These are phyloP conservation scores for Melanotaenia boesemani DNA, from an alignment of 2,797 vertebrate genomes.

Conservation along the genomic window DNA sequence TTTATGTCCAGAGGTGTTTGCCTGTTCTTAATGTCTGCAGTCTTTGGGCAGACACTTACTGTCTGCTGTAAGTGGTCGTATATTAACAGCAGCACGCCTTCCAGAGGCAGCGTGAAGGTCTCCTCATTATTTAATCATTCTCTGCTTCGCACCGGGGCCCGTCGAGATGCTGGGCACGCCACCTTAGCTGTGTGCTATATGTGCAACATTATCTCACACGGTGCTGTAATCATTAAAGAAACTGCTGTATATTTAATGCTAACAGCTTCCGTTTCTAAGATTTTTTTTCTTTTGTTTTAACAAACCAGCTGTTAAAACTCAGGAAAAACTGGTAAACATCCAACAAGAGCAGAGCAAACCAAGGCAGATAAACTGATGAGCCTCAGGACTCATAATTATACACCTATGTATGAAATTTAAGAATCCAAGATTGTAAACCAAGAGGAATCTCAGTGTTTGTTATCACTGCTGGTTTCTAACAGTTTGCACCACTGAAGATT, in stretches of 20 bases:
- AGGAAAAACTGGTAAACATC: too few relatives aligned
- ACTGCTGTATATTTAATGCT: background rate
- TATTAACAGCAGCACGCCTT: constrained; percentile 61
- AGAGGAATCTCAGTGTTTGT: too few relatives aligned
- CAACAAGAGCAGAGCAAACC: too few relatives aligned
- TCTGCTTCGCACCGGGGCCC: constrained; percentile 33
- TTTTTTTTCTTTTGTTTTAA: too few relatives aligned
- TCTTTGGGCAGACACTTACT: constrained; percentile 75
- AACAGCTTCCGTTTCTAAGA: background rate
- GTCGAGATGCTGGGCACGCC: constrained; percentile 16
- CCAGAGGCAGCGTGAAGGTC: constrained; percentile 77
- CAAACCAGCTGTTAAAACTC: too few relatives aligned
- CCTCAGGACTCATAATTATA: too few relatives aligned
- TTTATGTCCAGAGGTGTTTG: constrained; percentile 84
- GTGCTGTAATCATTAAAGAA: constrained; percentile 10
- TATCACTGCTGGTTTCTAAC: too few relatives aligned
- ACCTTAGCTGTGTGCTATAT: background rate
- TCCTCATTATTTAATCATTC: constrained; percentile 77
- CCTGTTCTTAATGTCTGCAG: constrained; percentile 77
- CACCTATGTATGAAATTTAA: too few relatives aligned
- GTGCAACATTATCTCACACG: background rate
- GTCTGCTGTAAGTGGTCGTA: constrained; percentile 68
- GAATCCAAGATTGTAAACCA: too few relatives aligned
- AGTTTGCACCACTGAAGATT: too few relatives aligned
- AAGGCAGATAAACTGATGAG: too few relatives aligned